Conservation (phyloP, 1,140 invertebrate species). For the Platorchestia sp. region DNA sequence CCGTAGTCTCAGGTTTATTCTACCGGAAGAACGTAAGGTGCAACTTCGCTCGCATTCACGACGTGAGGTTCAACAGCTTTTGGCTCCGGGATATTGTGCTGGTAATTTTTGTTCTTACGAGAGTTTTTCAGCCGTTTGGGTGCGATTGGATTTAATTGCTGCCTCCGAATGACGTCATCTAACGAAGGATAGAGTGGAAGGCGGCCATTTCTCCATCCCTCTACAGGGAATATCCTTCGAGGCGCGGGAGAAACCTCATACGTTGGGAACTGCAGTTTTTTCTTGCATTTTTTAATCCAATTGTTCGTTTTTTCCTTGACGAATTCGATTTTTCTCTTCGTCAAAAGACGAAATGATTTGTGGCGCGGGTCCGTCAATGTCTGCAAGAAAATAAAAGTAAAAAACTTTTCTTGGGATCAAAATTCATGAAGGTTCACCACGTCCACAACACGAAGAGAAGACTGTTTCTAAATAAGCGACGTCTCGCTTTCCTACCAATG, state of each 20-base stretch:
- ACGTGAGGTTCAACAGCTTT: background rate
- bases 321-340: conserved; percentile 23
- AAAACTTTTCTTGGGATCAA: background rate
- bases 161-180: background rate
- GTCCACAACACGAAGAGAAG: background rate
- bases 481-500: background rate
- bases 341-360: conserved; percentile 44
- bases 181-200: conserved; percentile 10
- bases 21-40: background rate
- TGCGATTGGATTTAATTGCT: conserved; percentile 2
- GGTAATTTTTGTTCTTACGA: background rate
- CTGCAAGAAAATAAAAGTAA: conserved; percentile 3
- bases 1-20: background rate
- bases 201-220: background rate
- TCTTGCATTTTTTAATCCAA: background rate
- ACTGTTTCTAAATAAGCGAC: background rate
- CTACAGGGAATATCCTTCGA: background rate
- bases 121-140: background rate
- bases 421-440: conserved; percentile 30
- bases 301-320: background rate
- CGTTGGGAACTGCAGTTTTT: background rate
- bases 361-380: conserved; percentile 1
- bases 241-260: background rate
- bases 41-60: conserved; percentile 1
- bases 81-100: background rate